These are phyloP conservation scores for Fregata magnificens DNA, from an alignment of 2,113 vertebrate species.

Conservation along the genomic window DNA sequence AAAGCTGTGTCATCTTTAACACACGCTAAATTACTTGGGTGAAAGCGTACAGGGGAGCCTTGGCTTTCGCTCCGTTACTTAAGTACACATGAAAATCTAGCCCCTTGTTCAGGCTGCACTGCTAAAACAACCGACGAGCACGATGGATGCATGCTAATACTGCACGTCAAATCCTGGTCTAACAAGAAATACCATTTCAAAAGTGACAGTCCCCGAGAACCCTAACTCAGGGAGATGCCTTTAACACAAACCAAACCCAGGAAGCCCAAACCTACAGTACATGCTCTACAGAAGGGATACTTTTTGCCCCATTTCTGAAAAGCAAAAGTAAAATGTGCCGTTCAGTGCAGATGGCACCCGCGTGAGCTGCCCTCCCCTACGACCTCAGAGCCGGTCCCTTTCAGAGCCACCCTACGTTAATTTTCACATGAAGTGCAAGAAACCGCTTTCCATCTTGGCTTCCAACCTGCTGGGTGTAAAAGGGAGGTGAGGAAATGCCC, in stretches of 20 bases:
- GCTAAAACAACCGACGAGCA: background rate
- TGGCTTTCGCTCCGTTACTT: background rate
- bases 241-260: background rate
- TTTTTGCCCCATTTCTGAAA: background rate
- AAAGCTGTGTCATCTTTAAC: background rate
- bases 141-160: accelerated
- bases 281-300: accelerated
- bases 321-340: accelerated
- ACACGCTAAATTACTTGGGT: accelerated
- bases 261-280: background rate
- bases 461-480: background rate
- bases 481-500: background rate
- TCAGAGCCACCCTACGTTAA: background rate
- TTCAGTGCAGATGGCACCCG: accelerated
- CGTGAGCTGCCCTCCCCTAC: accelerated
- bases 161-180: background rate
- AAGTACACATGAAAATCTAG: background rate
- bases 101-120: background rate
- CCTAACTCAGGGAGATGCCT: accelerated
- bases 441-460: background rate
- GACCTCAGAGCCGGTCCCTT: accelerated
- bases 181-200: background rate
- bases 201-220: background rate
- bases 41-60: background rate
- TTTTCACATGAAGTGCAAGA: background rate